Conservation (phyloP, 2,113 vertebrate genomes). For the Salvator merianae region DNA sequence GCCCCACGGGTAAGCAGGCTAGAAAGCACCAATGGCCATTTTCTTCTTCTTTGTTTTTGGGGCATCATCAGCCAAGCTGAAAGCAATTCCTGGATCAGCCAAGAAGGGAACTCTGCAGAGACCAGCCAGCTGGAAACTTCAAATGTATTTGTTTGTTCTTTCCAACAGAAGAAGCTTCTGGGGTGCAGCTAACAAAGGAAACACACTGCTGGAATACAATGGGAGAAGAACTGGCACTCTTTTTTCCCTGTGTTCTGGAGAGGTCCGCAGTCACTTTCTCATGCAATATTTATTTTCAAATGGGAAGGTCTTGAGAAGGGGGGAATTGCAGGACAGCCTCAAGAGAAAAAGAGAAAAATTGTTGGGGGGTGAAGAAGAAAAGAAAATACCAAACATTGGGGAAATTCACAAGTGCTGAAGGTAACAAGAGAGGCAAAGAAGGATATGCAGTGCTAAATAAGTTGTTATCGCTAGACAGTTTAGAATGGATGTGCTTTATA, state of each 20-base stretch:
- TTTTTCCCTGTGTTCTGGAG: not conserved
- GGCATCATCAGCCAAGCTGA: not conserved
- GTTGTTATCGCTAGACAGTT: too few species aligned
- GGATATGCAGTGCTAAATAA: too few species aligned
- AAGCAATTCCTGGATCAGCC: not conserved
- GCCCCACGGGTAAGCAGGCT: not conserved
- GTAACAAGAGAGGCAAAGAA: too few species aligned
- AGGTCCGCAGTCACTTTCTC: not conserved
- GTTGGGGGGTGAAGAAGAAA: not conserved
- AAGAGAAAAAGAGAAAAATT: not conserved
- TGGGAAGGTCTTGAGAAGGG: not conserved
- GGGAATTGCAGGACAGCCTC: fast-evolving
- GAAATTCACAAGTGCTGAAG: not conserved
- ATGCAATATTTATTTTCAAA: too few species aligned
- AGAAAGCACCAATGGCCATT: not conserved
- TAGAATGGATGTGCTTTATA: too few species aligned
- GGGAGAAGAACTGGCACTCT: not conserved
- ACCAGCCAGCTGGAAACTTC: not conserved
- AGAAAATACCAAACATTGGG: not conserved
- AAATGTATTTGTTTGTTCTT: slow-evolving; percentile 10
- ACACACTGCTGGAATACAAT: slow-evolving; percentile 4
- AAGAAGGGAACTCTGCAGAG: not conserved
- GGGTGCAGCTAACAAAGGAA: slow-evolving; percentile 16
- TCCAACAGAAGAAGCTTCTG: slow-evolving; percentile 1
- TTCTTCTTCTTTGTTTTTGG: not conserved